These are phyloP conservation scores for Erpetoichthys calabaricus DNA, from an alignment of 2,797 vertebrate genomes.

Conservation along the genomic window DNA sequence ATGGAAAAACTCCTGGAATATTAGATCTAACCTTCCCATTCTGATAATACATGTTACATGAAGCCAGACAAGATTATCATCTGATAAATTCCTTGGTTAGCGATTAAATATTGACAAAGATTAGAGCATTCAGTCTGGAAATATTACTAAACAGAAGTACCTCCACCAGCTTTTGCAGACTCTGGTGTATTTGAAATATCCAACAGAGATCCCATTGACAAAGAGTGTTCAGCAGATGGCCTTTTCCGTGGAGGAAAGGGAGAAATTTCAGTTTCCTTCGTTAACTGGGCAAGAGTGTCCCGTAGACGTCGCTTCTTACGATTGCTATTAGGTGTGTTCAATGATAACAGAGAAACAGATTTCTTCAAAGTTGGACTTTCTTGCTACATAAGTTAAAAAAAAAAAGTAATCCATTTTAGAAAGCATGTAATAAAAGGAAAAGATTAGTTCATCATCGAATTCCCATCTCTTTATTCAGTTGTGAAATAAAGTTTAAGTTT, in stretches of 20 bases:
- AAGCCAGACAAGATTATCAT: no score
- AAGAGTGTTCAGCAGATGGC: constrained; percentile 77
- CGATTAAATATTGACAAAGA: no score
- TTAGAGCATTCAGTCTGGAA: no score
- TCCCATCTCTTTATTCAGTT: no score
- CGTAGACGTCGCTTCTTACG: constrained; percentile 78
- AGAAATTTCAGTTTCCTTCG: constrained; percentile 79
- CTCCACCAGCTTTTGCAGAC: constrained; percentile 56
- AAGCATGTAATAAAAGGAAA: background rate
- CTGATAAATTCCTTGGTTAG: no score
- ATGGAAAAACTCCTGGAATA: no score
- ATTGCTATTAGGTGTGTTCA: constrained; percentile 81
- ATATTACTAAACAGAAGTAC: constrained; percentile 32
- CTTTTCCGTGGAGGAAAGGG: constrained; percentile 87
- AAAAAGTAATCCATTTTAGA: constrained; percentile 7
- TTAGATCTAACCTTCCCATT: no score
- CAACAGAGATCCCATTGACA: constrained; percentile 82
- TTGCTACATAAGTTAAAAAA: constrained; percentile 40
- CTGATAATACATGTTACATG: no score
- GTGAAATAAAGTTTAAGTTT: no score
- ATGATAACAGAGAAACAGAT: constrained; percentile 76
- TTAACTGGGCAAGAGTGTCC: constrained; percentile 82
- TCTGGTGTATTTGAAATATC: constrained; percentile 94
- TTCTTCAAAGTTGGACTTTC: constrained; percentile 87
- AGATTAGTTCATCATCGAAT: no score